Evolutionary conservation across 23 tunicate genomes (phyloP), one percentile per base, ranked within the genome.

Genomic region (Diplosoma virens): DNA sequence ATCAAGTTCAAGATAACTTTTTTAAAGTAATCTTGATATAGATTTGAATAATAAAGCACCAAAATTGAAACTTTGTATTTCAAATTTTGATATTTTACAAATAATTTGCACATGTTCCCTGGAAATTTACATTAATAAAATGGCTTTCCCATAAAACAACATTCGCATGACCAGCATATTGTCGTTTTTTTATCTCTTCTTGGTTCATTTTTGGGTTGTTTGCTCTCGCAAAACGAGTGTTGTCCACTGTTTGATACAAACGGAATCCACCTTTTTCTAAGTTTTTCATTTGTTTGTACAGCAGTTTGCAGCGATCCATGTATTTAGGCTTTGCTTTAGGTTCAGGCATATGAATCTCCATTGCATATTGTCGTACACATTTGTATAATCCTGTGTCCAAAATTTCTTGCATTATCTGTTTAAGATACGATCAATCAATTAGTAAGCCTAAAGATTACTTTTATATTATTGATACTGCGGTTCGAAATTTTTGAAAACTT

Each of bases 361-460:
- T 22, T 18, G 75, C 81, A 52, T 22, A 83, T 45, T 83, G 88
- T 17, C 88, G 76, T 18, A 83, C 81, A 30, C 88, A 83, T 61
- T 73, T 83, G 76, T 83, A 36, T 29, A 83, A 37, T 26, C 88
- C 88, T 1, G 88, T 75, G 3, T 64, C 56, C 7, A 83, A 33
- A 25, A 83, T 73, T 52, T 75, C 75, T 3, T 75, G 81, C 71
- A 81, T 81, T 2, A 81, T 6, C 86, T 81, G 54, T n/a, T n/a
- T n/a, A n/a, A n/a, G n/a, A n/a, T n/a, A n/a, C n/a, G n/a, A n/a
- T n/a, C n/a, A n/a, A n/a, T n/a, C n/a, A n/a, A n/a, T n/a, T n/a
- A n/a, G n/a, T n/a, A n/a, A n/a, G n/a, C n/a, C n/a, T n/a, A n/a
- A n/a, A n/a, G n/a, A n/a, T n/a, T n/a, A n/a, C n/a, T n/a, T n/a